Evolutionary conservation across 2,797 vertebrate genomes (phyloP).

Genomic region (Masticophis lateralis): DNA sequence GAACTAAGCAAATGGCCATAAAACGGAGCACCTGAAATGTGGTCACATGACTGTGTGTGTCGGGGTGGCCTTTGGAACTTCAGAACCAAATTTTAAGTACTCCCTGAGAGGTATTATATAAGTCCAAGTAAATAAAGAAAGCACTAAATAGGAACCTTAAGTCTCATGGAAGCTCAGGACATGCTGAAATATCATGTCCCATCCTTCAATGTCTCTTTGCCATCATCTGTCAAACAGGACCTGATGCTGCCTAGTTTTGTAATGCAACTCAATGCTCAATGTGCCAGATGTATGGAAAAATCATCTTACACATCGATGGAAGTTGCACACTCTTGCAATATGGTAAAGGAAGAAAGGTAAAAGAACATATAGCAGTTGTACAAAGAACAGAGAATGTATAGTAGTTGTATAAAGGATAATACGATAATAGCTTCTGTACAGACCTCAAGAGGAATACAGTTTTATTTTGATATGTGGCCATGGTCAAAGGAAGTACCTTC

Average conservation of each 20-base stretch:
- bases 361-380: not conserved
- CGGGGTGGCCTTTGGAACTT: not conserved
- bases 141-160: not conserved
- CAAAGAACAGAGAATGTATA: not conserved
- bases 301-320: not conserved
- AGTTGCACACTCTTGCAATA: not conserved
- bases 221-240: not conserved
- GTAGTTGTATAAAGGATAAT: not conserved
- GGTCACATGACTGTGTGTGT: not conserved
- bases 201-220: not conserved
- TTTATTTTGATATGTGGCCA: not conserved
- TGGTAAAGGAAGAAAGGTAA: not conserved
- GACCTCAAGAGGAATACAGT: not conserved
- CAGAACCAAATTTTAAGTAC: not conserved
- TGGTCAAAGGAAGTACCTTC: not conserved
- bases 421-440: not conserved
- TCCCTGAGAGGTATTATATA: not conserved
- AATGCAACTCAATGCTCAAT: not conserved
- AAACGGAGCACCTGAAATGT: not conserved
- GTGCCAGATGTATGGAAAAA: not conserved
- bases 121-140: not conserved
- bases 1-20: not conserved
- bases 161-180: not conserved
- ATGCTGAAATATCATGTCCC: not conserved
- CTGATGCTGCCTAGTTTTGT: not conserved